Evolutionary conservation across 2,888 invertebrate genomes (phyloP).

Genomic region (Nebria salina): DNA sequence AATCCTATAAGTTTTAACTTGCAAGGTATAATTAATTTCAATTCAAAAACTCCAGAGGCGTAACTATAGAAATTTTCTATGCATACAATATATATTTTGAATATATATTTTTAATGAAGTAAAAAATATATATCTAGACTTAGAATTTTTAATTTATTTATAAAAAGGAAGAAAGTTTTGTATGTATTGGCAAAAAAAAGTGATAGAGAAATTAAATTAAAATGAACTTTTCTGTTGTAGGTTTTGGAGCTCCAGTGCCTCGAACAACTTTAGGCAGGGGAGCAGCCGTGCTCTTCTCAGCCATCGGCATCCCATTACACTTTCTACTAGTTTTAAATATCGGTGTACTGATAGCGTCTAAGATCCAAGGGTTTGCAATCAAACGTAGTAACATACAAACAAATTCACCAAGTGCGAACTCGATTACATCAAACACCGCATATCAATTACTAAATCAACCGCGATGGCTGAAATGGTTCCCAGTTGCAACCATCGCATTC

Average conservation of each 20-base stretch:
- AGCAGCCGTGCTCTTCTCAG: slow-evolving; percentile 71
- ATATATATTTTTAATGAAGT: too few relatives aligned
- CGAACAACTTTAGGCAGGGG: slow-evolving; percentile 71
- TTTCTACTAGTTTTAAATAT: slow-evolving; percentile 70
- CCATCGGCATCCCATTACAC: slow-evolving; percentile 74
- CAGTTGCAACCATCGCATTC: slow-evolving; percentile 61
- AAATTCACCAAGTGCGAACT: slow-evolving; percentile 47
- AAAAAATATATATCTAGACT: too few relatives aligned
- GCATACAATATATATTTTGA: too few relatives aligned
- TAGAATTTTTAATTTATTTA: too few relatives aligned
- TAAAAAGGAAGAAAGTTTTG: too few relatives aligned
- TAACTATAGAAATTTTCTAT: too few relatives aligned
- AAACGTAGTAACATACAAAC: slow-evolving; percentile 18
- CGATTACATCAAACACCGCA: slow-evolving; percentile 24
- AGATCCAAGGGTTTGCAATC: slow-evolving; percentile 62
- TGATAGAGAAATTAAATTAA: background rate
- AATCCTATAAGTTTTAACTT: too few relatives aligned
- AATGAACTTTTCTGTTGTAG: slow-evolving; percentile 59
- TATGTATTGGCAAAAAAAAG: too few relatives aligned
- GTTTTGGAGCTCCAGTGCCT: slow-evolving; percentile 78
- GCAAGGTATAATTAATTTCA: too few relatives aligned
- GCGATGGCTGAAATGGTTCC: slow-evolving; percentile 60
- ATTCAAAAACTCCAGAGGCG: too few relatives aligned
- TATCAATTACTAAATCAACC: slow-evolving; percentile 49
- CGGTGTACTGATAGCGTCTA: slow-evolving; percentile 64